Percentiles rank a stretch among this genome's conserved stretches.
Conservation (phyloP, 2,888 invertebrate genomes). For the Agrilus mali region DNA sequence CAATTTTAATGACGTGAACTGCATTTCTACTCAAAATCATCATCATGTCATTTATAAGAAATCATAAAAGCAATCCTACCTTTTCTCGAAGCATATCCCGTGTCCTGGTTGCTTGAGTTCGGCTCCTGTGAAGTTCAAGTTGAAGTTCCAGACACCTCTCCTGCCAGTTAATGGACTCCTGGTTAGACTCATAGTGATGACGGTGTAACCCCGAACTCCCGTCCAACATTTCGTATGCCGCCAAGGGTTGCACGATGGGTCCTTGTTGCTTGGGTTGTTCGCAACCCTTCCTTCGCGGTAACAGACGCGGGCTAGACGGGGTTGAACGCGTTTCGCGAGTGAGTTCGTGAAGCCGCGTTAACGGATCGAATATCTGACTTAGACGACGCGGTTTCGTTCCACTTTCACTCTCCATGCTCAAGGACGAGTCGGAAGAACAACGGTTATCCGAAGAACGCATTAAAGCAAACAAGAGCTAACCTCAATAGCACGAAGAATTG, state of each 20-base stretch:
- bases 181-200: slow-evolving; percentile 31
- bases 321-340: slow-evolving; percentile 41
- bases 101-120: slow-evolving; percentile 76
- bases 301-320: slow-evolving; percentile 58
- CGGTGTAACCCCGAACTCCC: slow-evolving; percentile 37
- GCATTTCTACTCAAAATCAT: too few species aligned
- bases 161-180: slow-evolving; percentile 65
- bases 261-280: slow-evolving; percentile 17
- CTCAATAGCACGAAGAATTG: too few species aligned
- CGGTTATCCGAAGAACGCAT: too few species aligned
- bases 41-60: not conserved
- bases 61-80: slow-evolving; percentile 42
- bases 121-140: slow-evolving; percentile 71
- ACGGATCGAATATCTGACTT: slow-evolving; percentile 73
- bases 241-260: slow-evolving; percentile 19
- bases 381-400: slow-evolving; percentile 45
- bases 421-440: not conserved
- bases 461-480: too few species aligned
- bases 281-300: slow-evolving; percentile 40
- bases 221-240: slow-evolving; percentile 24
- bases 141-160: slow-evolving; percentile 78
- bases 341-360: slow-evolving; percentile 59
- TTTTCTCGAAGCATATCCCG: slow-evolving; percentile 82
- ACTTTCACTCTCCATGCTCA: slow-evolving; percentile 9
- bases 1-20: too few species aligned